These are phyloP conservation scores for Brachypodius melanocephalos DNA, from an alignment of 2,113 vertebrate genomes.

Conservation along the genomic window DNA sequence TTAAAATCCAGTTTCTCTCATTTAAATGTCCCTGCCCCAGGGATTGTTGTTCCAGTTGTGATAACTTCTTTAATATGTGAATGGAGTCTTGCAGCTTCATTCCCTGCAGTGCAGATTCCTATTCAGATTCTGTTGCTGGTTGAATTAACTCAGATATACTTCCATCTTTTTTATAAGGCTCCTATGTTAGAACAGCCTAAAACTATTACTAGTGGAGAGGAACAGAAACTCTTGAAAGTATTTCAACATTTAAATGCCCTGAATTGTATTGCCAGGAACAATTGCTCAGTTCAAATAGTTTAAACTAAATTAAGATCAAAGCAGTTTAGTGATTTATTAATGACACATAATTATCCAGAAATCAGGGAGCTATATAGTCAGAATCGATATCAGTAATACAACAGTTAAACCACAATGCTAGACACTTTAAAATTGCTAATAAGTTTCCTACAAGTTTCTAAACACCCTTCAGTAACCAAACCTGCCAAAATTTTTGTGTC, in stretches of 20 bases:
- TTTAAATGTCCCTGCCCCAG: neutral
- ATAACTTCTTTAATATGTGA: neutral
- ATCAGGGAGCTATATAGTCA: neutral
- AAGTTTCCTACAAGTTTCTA: neutral
- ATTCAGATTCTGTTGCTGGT: neutral
- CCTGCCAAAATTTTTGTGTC: neutral
- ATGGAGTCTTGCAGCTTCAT: neutral
- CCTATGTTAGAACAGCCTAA: neutral
- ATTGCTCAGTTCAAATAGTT: neutral
- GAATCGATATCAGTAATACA: neutral
- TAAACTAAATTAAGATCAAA: constrained; percentile 1
- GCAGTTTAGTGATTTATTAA: neutral
- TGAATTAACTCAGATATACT: neutral
- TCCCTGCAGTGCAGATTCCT: neutral
- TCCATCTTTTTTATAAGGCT: neutral
- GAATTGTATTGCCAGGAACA: neutral
- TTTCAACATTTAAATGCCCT: neutral
- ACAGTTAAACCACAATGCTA: neutral
- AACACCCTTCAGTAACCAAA: neutral
- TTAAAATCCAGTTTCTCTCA: neutral
- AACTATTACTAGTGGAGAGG: neutral
- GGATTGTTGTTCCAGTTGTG: neutral
- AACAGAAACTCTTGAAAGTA: neutral
- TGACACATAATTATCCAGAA: neutral
- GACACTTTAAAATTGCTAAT: neutral